phyloP scores from a whole-genome alignment of 2,797 vertebrate genomes.

The Phoeniculus purpureus region DNA sequence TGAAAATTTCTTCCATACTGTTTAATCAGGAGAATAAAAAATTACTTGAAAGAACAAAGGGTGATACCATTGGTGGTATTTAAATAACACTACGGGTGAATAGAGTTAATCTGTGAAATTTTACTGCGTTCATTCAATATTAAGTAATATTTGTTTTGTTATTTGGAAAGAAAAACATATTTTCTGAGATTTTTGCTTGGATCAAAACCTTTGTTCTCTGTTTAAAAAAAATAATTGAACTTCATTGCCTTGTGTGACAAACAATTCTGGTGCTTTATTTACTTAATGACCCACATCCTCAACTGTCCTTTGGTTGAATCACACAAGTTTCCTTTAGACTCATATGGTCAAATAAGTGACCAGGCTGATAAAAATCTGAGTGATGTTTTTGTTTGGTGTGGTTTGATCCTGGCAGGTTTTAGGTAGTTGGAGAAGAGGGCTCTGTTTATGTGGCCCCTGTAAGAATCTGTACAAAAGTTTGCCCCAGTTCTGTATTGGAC shows the following conservation, averaged over 20 bases:
- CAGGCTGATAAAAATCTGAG: not conserved
- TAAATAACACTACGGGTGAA: slow-evolving; percentile 6
- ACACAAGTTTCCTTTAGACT: not conserved
- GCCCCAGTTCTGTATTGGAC: no score
- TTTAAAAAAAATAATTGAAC: not conserved
- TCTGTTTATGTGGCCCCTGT: no score
- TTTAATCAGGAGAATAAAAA: not conserved
- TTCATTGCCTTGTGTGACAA: not conserved
- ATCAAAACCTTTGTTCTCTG: not conserved
- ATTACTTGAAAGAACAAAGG: not conserved
- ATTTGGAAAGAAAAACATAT: not conserved
- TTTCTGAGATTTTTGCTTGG: not conserved
- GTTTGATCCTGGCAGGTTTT: not conserved
- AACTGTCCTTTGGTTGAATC: not conserved
- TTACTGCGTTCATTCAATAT: not conserved
- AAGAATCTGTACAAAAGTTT: no score
- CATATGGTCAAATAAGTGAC: not conserved
- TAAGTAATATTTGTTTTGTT: not conserved
- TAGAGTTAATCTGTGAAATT: not conserved
- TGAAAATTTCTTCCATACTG: not conserved
- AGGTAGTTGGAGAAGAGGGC: not conserved
- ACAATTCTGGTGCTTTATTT: not conserved
- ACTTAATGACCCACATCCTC: not conserved
- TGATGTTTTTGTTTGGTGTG: not conserved
- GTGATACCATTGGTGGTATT: not conserved